Base-by-base conservation (phyloP, 2,888 invertebrate genomes). In the Thereva nobilitata region DNA sequence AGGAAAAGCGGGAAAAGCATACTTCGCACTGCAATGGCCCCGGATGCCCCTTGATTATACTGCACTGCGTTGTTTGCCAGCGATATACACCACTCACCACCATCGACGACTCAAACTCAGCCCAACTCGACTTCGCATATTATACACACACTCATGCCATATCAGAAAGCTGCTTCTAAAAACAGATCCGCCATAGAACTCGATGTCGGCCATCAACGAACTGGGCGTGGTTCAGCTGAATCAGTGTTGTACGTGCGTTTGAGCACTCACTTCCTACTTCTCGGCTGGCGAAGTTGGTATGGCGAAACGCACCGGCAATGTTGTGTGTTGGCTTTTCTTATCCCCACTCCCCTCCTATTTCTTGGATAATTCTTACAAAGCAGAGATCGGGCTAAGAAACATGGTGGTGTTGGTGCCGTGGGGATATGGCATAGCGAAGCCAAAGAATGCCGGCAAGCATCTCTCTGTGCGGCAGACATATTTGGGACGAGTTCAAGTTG, bases 171-270 rank as follows among this genome's bases (percentile, higher is more conserved):
- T 23, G 23, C 23, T 23, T 23, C 23, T 23, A 23, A 23, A 23
- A 23, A 23, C 23, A 23, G 23, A 23, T 23, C 23, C 23, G 23
- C 23, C 23, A 23, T 23, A 23, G 23, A 23, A 23, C 23, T 23
- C 23, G 23, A 23, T 23, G 47, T 56, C 69, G 57, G 69, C 69
- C 69, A 69, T 67, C 54, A 54, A 57, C 23, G 64, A 67, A 64
- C 61, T 69, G 69, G 69, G 69, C 69, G 69, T 69, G 69, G 69
- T 67, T 59, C 69, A 37, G 35, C 61, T 54, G 67, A 34, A 37
- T 54, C 35, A 61, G 57, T 59, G 57, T 41, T 34, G 54, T 35
- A 35, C 50, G 50, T 52, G 45, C 45, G 42, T 55, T 56, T 23
- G 34, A 23, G 42, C 12, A 6, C 49, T 44, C 40, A 59, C 38